Conservation (phyloP, 2,113 vertebrate species). For the Ctenodactylus gundi region DNA sequence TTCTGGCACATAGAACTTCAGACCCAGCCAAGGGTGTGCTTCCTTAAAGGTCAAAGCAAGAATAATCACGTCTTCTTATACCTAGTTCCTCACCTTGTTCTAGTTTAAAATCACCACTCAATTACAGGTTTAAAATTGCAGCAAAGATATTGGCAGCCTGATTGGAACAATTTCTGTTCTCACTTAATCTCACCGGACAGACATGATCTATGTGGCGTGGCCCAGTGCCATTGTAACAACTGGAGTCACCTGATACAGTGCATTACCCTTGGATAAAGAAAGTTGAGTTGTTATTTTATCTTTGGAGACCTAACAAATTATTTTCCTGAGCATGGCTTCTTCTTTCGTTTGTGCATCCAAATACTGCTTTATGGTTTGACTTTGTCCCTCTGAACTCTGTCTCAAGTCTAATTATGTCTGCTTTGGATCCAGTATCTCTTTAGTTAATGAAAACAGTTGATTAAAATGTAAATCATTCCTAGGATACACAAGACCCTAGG, state of each 20-base stretch:
- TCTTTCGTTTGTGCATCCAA: not conserved
- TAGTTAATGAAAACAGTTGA: not conserved
- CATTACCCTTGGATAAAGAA: slow-evolving; percentile 43
- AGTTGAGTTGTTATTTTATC: slow-evolving; percentile 45
- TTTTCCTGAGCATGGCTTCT: not conserved
- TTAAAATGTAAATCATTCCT: not conserved
- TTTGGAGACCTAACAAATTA: not conserved
- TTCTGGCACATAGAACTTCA: slow-evolving; percentile 31
- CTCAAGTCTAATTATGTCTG: not conserved
- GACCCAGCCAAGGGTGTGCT: not conserved
- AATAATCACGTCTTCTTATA: not conserved
- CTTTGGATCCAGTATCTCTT: not conserved
- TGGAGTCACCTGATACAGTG: slow-evolving; percentile 60
- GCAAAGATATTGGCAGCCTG: slow-evolving; percentile 15
- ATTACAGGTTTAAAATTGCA: not conserved
- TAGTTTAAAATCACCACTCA: slow-evolving; percentile 11
- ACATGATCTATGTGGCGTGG: not conserved
- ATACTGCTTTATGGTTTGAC: not conserved
- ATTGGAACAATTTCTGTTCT: slow-evolving; percentile 41
- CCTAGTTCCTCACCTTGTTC: not conserved
- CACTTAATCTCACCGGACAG: slow-evolving; percentile 62
- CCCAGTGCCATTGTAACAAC: slow-evolving; percentile 28
- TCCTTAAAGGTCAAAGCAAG: not conserved
- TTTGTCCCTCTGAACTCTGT: not conserved
- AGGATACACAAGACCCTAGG: not conserved